Base-by-base conservation (phyloP, 2,888 invertebrate genomes). In the Liopterus haemorrhoidalis region DNA sequence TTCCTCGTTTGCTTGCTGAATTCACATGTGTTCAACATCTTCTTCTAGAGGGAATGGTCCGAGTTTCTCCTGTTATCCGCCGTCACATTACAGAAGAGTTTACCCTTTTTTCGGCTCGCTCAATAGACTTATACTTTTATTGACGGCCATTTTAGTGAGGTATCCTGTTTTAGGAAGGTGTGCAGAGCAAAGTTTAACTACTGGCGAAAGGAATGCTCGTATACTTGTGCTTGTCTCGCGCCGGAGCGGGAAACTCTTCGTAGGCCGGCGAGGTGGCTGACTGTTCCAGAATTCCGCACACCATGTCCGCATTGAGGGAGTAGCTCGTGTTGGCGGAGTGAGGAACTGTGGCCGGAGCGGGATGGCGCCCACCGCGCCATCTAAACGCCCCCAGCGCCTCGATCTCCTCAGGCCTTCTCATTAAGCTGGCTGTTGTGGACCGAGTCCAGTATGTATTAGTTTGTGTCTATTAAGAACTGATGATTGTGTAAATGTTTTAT, bases 381-480 rank as follows among this genome's bases (percentile, higher is more conserved):
- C 62, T 57, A 20, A 35, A 16, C 11, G 42, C 61, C 19, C 62
- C 61, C 51, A 65, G 65, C 45, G 64, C 56, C 2, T 66, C 68
- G 16, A 69, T 55, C 51, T 72, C 72, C 57, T 73, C 73, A 2
- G 72, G 72, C 54, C 70, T 70, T 69, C 28, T 72, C 73, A 43
- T 72, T 71, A 54, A 72, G 73, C 42, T 70, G 70, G 49, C 70
- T 71, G 45, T 69, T 71, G 48, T 73, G 73, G 50, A 72, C 73
- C 0, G 72, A 72, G 57, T 73, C 73, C 37, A 71, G n/a, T n/a
- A n/a, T n/a, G n/a, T n/a, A n/a, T n/a, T n/a, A n/a, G n/a, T n/a
- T n/a, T n/a, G n/a, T n/a, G n/a, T n/a, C n/a, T n/a, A n/a, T n/a
- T n/a, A n/a, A n/a, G n/a, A n/a, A n/a, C n/a, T n/a, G n/a, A n/a